phyloP scores from a whole-genome alignment of 2,113 vertebrate genomes.

The Eidolon helvum region DNA sequence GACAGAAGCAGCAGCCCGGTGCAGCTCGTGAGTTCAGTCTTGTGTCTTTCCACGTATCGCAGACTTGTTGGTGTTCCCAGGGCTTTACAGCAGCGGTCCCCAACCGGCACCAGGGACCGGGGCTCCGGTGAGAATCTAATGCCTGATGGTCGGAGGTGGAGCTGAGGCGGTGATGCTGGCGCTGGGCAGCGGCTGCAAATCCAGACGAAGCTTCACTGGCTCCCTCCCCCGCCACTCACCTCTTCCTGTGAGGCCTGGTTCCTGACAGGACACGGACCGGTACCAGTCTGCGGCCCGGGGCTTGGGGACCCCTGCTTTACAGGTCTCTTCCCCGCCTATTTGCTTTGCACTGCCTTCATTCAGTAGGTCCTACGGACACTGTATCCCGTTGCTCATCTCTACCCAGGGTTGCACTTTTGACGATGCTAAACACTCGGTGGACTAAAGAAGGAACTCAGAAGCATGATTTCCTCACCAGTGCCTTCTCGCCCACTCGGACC shows the following conservation, averaged over 20 bases:
- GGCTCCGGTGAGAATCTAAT: too few relatives aligned
- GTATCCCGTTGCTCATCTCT: fast-evolving
- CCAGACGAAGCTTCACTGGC: too few relatives aligned
- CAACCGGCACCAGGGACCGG: too few relatives aligned
- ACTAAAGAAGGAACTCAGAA: background rate
- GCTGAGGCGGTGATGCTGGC: too few relatives aligned
- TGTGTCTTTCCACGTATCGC: background rate
- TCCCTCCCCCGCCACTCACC: too few relatives aligned
- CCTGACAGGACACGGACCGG: too few relatives aligned
- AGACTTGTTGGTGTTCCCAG: background rate
- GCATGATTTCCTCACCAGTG: background rate
- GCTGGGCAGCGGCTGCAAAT: too few relatives aligned
- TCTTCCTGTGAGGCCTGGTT: too few relatives aligned
- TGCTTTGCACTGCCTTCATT: background rate
- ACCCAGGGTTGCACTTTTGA: fast-evolving
- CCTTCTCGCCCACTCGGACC: background rate
- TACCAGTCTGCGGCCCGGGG: too few relatives aligned
- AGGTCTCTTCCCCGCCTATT: background rate
- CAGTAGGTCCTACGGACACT: background rate
- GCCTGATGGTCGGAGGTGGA: too few relatives aligned
- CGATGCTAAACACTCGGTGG: background rate
- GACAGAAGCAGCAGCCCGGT: background rate
- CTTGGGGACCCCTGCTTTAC: too few relatives aligned
- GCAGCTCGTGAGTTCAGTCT: fast-evolving
- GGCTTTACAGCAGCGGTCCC: too few relatives aligned